phyloP scores from a whole-genome alignment of 2,113 vertebrate species.

The Lethenteron camtschaticum region DNA sequence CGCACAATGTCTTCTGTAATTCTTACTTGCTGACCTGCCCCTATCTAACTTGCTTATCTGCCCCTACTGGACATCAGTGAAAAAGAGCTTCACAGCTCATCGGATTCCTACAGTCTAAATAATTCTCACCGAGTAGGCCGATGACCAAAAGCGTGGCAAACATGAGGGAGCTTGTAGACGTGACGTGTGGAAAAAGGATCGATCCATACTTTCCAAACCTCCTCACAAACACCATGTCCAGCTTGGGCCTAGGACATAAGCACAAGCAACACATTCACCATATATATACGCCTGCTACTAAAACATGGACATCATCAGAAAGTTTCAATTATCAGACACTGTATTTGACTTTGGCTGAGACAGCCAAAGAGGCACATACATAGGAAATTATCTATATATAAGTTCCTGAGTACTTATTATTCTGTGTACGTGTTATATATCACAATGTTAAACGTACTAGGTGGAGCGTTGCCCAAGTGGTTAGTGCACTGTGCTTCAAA shows the following conservation, averaged over 20 bases:
- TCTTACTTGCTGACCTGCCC: background rate
- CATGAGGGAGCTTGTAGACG: conserved; percentile 46
- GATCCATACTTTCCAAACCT: conserved; percentile 45
- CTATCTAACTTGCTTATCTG: background rate
- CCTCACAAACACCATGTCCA: conserved; percentile 48
- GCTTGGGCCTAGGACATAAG: conserved; percentile 22
- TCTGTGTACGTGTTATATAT: background rate
- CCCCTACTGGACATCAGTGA: too few species aligned
- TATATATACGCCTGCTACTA: too few species aligned
- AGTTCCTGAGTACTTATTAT: background rate
- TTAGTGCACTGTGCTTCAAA: too few species aligned
- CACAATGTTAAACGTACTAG: background rate
- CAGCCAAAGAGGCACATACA: background rate
- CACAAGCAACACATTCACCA: too few species aligned
- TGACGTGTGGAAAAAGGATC: conserved; percentile 58
- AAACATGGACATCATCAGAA: too few species aligned
- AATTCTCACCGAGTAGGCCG: conserved; percentile 42
- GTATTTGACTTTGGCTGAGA: too few species aligned
- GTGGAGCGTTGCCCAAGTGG: too few species aligned
- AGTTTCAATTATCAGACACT: too few species aligned
- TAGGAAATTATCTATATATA: background rate
- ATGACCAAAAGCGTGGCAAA: conserved; percentile 53
- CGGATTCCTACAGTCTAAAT: background rate
- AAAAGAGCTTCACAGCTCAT: too few species aligned
- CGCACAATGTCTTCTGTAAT: background rate